A percentile compares a stretch with the other conserved stretches of the same genome.
These are phyloP conservation scores for Sitta carolinensis DNA, from an alignment of 2,797 vertebrate species.

Conservation along the genomic window DNA sequence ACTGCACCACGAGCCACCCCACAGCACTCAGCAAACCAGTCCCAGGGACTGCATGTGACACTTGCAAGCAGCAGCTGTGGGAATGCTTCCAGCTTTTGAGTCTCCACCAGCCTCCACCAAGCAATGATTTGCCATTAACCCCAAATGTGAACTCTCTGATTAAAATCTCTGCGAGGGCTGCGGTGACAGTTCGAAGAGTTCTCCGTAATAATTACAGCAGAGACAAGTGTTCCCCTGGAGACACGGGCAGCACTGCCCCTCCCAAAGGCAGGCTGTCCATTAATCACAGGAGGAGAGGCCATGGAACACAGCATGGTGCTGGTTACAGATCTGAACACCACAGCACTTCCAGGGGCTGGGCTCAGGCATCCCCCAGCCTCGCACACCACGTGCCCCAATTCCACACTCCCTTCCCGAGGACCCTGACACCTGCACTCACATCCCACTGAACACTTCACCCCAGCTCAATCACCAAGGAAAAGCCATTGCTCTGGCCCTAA, in stretches of 20 bases:
- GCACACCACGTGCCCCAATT: background rate
- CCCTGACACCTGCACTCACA: background rate
- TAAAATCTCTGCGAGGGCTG: conserved; percentile 50
- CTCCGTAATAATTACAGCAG: conserved; percentile 58
- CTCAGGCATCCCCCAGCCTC: background rate
- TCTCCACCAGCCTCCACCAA: conserved; percentile 10
- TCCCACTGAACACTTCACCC: background rate
- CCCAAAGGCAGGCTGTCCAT: conserved; percentile 35
- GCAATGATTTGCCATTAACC: conserved; percentile 70
- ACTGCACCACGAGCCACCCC: background rate
- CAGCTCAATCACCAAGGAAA: background rate
- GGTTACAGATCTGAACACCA: background rate
- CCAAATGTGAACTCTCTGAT: conserved; percentile 52
- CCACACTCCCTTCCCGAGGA: background rate
- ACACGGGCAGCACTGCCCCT: background rate
- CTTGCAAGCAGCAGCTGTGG: conserved; percentile 49
- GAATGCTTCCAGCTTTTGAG: conserved; percentile 25
- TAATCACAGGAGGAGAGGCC: conserved; percentile 32
- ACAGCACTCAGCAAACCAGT: background rate
- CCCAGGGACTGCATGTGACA: conserved; percentile 12
- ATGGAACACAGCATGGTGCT: background rate
- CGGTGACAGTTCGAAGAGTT: conserved; percentile 52
- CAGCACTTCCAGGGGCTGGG: background rate
- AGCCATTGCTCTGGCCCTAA: background rate
- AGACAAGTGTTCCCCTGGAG: conserved; percentile 44